Percentiles rank a stretch among this genome's conserved stretches.
Evolutionary conservation across 2,113 vertebrate genomes (phyloP).

Genomic region (Brienomyrus longianalis): DNA sequence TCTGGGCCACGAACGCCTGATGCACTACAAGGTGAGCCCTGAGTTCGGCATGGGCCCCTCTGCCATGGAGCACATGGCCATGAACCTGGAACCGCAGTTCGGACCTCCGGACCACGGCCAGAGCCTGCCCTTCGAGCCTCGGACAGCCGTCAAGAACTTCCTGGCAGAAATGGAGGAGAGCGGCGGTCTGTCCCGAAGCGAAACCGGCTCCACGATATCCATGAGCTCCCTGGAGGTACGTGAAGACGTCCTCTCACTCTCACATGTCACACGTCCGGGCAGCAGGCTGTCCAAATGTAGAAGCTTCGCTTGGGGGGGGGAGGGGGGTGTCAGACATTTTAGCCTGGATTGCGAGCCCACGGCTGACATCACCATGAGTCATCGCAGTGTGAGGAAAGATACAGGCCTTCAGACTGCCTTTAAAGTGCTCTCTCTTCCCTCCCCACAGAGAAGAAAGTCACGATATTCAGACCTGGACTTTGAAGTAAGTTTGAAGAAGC

Average conservation of each 20-base stretch:
- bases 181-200: conserved; percentile 85
- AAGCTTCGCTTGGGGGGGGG: background rate
- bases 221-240: conserved; percentile 97
- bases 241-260: background rate
- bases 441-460: conserved; percentile 95
- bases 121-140: conserved; percentile 90
- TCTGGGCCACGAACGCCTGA: conserved; percentile 85
- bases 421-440: conserved; percentile 27
- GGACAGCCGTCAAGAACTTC: conserved; percentile 97
- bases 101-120: conserved; percentile 86
- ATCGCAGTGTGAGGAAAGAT: background rate
- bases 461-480: conserved; percentile 98
- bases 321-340: background rate
- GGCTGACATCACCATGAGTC: background rate
- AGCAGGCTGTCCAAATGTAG: background rate
- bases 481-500: conserved; percentile 76
- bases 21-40: conserved; percentile 93
- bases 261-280: background rate
- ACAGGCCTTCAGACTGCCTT: background rate
- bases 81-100: conserved; percentile 88
- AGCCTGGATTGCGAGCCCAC: background rate
- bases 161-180: conserved; percentile 94
- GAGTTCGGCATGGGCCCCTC: conserved; percentile 86
- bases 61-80: conserved; percentile 86
- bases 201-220: conserved; percentile 96